Conservation (phyloP, 2,797 vertebrate genomes). For the Poeciliopsis turneri region DNA sequence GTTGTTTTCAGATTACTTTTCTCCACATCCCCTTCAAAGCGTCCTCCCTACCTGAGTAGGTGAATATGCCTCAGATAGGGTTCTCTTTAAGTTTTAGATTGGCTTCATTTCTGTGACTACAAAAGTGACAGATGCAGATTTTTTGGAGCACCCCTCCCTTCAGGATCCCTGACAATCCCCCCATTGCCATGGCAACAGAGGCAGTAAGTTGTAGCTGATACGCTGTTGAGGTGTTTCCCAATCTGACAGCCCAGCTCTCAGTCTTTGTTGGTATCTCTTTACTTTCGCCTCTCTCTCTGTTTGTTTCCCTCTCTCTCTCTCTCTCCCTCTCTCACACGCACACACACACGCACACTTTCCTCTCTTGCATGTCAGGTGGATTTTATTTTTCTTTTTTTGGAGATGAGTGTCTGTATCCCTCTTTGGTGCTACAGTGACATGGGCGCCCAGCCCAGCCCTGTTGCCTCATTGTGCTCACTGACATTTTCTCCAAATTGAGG, state of each 20-base stretch:
- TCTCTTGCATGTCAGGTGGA: conserved; percentile 37
- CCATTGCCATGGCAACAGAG: conserved; percentile 82
- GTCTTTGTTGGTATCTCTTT: conserved; percentile 4
- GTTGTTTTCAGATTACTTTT: conserved; percentile 27
- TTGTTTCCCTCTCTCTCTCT: background rate
- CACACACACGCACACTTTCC: no score
- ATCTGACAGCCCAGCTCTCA: conserved; percentile 58
- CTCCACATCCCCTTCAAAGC: conserved; percentile 20
- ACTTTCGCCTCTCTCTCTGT: background rate
- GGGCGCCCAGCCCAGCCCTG: conserved; percentile 34
- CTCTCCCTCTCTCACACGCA: no score
- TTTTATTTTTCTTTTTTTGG: conserved; percentile 3
- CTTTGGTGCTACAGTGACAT: conserved; percentile 45
- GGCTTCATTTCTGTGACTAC: conserved; percentile 38
- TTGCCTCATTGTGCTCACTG: conserved; percentile 64
- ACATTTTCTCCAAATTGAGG: conserved; percentile 75
- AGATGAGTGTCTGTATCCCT: conserved; percentile 56
- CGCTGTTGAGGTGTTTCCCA: conserved; percentile 74
- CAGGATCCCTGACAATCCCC: conserved; percentile 69
- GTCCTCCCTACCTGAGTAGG: background rate
- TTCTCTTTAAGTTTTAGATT: conserved; percentile 9
- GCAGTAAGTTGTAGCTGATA: conserved; percentile 74
- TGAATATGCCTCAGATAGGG: conserved; percentile 30
- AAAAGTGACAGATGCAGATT: conserved; percentile 68
- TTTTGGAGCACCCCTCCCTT: conserved; percentile 66